Evolutionary conservation across 2,888 invertebrate genomes (phyloP).

Genomic region (Polydrusus tereticollis): DNA sequence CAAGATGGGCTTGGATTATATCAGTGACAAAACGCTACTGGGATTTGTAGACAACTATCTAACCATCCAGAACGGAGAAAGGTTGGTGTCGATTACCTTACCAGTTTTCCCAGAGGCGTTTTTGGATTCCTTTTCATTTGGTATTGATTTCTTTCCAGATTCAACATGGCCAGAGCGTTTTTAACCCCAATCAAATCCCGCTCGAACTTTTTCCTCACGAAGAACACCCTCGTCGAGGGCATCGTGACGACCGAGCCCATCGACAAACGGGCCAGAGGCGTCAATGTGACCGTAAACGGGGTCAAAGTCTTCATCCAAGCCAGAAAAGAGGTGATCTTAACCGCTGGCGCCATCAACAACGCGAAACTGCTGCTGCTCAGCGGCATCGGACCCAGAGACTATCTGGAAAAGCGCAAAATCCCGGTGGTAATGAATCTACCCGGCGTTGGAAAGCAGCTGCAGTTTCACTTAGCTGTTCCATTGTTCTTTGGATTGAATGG

Average conservation of each 20-base stretch:
- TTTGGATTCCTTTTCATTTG: no score
- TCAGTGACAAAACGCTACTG: constrained; percentile 24
- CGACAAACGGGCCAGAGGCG: constrained; percentile 69
- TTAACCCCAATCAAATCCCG: constrained; percentile 81
- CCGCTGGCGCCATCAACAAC: constrained; percentile 74
- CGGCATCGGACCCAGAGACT: constrained; percentile 69
- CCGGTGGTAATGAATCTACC: constrained; percentile 52
- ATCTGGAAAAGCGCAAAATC: constrained; percentile 61
- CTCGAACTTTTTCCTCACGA: constrained; percentile 80
- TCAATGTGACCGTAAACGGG: constrained; percentile 51
- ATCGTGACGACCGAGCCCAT: constrained; percentile 73
- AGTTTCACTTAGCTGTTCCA: constrained; percentile 67
- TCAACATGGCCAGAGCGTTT: constrained; percentile 77
- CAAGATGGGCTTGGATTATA: constrained; percentile 15
- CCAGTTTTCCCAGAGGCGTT: no score
- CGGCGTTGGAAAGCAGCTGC: constrained; percentile 68
- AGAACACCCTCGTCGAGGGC: constrained; percentile 79
- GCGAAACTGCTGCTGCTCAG: constrained; percentile 75
- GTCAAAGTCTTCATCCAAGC: constrained; percentile 49
- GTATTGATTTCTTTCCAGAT: constrained; percentile 21
- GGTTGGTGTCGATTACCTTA: constrained; percentile 54
- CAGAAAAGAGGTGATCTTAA: constrained; percentile 67
- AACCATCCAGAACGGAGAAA: constrained; percentile 50
- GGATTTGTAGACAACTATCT: constrained; percentile 48
- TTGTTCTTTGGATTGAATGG: constrained; percentile 48